phyloP scores from a whole-genome alignment of 2,797 vertebrate genomes.

The Corythornis leucogaster region DNA sequence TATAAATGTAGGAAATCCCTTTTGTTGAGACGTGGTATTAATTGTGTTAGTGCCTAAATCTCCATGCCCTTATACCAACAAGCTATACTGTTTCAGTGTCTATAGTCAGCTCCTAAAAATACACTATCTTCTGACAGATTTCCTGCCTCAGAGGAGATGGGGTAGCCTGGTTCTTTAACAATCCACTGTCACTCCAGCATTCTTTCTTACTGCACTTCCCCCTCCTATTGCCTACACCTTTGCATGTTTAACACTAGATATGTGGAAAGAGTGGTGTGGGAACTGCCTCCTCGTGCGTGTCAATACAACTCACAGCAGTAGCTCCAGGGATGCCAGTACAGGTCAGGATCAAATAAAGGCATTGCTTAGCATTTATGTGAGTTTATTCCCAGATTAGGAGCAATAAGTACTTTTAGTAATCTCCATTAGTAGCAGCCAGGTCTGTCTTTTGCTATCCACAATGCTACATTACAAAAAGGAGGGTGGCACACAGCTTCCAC shows the following conservation, averaged over 20 bases:
- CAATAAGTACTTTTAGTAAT: not conserved
- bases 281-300: not conserved
- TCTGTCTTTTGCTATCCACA: conserved; percentile 5
- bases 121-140: conserved; percentile 45
- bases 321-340: not conserved
- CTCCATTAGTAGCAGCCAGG: not conserved
- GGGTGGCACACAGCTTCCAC: not conserved
- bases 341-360: not conserved
- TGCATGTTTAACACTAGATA: not conserved
- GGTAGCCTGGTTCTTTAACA: not conserved
- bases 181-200: not conserved
- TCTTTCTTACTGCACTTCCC: not conserved
- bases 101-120: conserved; percentile 72
- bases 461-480: not conserved
- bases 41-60: conserved; percentile 59
- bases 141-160: not conserved
- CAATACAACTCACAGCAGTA: not conserved
- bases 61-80: conserved; percentile 59
- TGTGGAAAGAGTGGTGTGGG: not conserved
- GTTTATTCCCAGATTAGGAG: not conserved
- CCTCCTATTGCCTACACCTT: not conserved
- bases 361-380: not conserved
- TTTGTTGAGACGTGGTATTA: conserved; percentile 61
- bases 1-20: conserved; percentile 67
- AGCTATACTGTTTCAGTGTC: conserved; percentile 68